Evolutionary conservation across 2,113 vertebrate genomes (phyloP), one percentile per base, ranked within the genome.

Genomic region (Urocynchramus pylzowi): DNA sequence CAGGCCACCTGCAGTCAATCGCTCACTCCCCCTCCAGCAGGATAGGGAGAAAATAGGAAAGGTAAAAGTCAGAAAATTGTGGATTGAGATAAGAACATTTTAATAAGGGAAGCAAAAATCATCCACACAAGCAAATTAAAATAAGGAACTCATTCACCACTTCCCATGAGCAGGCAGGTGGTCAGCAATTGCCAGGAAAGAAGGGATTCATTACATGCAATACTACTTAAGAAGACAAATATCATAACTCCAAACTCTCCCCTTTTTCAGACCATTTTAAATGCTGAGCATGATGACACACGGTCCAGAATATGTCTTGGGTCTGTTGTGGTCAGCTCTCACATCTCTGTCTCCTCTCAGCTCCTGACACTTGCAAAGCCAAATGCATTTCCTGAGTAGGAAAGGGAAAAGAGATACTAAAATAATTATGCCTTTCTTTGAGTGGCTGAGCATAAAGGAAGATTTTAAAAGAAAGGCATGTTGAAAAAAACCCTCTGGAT

Each of bases 341-440:
- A 52, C 42, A 49, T 39, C 64, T 81, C n/a, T 11, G 42, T 47
- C 52, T 68, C 22, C 28, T 68, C 42, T 31, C n/a, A 68, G 0
- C 8, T 39, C 41, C 47, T 67, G 47, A 71, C 42, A 39, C 60
- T 41, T 75, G 16, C 8, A 39, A 92, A 57, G n/a, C 23, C 42
- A 74, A 74, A 30, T 52, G 67, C n/a, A 33, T 71, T 67, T 75
- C 28, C 16, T 7, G 35, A 74, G 37, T 15, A 42, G 37, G 27
- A 70, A 45, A 21, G 6, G 44, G 60, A 18, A 75, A 73, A 81
- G 61, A 77, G 53, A 87, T 37, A 96, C 68, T 91, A 91, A 96
- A 96, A 96, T 95, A 96, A 97, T 97, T 90, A 89, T 44, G 47
- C 26, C 80, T 95, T 94, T 91, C 95, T 94, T 96, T 96, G 93